phyloP scores from a whole-genome alignment of 2,797 vertebrate species.

The Mormyrops attenuatus region DNA sequence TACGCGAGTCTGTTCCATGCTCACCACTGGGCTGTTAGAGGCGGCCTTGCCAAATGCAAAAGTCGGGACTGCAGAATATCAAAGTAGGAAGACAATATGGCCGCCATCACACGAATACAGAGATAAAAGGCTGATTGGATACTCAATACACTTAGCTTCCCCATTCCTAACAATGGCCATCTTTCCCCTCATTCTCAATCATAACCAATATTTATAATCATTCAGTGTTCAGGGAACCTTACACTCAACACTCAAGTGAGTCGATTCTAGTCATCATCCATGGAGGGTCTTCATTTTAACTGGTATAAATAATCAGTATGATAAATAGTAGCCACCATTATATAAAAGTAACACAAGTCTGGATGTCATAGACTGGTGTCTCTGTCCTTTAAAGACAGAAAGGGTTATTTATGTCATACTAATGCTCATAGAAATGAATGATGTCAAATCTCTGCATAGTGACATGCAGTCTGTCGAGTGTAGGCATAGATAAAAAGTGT shows the following conservation, averaged over 20 bases:
- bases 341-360: background rate
- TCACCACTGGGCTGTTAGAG: background rate
- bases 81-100: slow-evolving; percentile 36
- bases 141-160: background rate
- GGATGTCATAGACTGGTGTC: background rate
- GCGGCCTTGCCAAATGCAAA: slow-evolving; percentile 16
- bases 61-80: slow-evolving; percentile 36
- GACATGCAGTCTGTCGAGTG: background rate
- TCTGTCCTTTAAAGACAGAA: background rate
- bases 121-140: background rate
- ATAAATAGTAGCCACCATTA: background rate
- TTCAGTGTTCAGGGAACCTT: background rate
- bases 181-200: background rate
- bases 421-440: background rate
- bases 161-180: background rate
- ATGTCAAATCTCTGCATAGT: background rate
- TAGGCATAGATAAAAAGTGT: background rate
- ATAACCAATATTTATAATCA: background rate
- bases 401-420: background rate
- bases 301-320: background rate
- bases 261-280: background rate
- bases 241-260: background rate
- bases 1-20: background rate
- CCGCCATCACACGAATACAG: slow-evolving; percentile 24
- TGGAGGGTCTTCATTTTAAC: background rate